A percentile compares a stretch with the other conserved stretches of the same genome.
These are phyloP conservation scores for Amphiprion clarkii DNA, from an alignment of 2,797 vertebrate species.

Conservation along the genomic window DNA sequence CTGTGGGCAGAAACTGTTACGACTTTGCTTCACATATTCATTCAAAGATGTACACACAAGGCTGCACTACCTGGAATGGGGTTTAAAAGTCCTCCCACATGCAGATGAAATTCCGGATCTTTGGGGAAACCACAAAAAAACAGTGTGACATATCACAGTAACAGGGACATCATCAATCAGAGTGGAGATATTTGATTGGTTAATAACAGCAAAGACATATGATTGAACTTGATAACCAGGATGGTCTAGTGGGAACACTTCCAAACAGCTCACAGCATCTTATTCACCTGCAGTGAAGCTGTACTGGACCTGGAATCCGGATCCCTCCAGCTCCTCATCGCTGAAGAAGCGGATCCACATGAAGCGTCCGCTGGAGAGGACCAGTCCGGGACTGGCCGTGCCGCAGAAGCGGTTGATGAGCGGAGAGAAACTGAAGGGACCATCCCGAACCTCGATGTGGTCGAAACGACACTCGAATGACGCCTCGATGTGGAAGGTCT, in stretches of 20 bases:
- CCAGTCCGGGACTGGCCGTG: constrained; percentile 87
- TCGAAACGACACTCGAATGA: constrained; percentile 98
- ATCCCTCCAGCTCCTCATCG: constrained; percentile 96
- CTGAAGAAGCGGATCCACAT: constrained; percentile 98
- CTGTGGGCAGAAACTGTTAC: background rate
- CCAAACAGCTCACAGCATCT: background rate
- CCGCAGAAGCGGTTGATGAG: constrained; percentile 95
- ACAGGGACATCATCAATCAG: background rate
- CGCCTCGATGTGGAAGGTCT: constrained; percentile 92
- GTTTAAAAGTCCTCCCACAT: constrained; percentile 95
- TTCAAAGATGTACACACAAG: background rate
- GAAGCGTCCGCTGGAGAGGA: constrained; percentile 95
- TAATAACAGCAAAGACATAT: constrained; percentile 3
- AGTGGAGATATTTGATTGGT: constrained; percentile 1
- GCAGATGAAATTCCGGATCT: constrained; percentile 96
- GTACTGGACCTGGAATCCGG: constrained; percentile 94
- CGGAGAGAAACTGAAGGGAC: constrained; percentile 96
- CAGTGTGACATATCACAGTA: constrained; percentile 1
- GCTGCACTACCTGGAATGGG: constrained; percentile 93
- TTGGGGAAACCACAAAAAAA: constrained; percentile 64
- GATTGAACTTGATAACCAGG: background rate
- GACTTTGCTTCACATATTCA: background rate
- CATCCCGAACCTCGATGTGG: constrained; percentile 95
- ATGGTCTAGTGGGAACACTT: background rate
- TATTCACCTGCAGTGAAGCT: constrained; percentile 93